Evolutionary conservation across 2,888 invertebrate species (phyloP).

Genomic region (Candidula unifasciata): DNA sequence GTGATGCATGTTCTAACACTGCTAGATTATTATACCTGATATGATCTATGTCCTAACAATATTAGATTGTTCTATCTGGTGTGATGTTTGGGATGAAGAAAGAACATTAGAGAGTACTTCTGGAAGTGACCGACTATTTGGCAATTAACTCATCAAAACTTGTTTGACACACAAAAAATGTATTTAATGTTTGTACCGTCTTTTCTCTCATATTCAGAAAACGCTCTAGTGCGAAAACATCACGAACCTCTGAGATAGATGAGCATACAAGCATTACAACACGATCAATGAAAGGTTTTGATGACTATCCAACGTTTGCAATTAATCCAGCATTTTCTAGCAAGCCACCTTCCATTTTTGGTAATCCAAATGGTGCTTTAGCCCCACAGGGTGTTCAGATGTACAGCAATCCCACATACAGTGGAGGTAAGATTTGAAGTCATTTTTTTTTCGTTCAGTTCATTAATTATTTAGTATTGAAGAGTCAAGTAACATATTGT

Average conservation of each 20-base stretch:
- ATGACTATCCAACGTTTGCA: slow-evolving; percentile 50
- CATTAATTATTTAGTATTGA: background rate
- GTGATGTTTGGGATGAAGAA: no score
- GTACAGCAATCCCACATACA: slow-evolving; percentile 47
- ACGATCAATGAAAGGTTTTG: slow-evolving; percentile 49
- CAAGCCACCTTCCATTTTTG: slow-evolving; percentile 35
- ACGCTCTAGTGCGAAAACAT: background rate
- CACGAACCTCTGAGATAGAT: slow-evolving; percentile 39
- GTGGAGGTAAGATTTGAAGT: slow-evolving; percentile 4
- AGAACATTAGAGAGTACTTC: no score
- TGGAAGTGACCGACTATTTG: no score
- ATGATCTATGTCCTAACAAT: no score
- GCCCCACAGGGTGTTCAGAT: slow-evolving; percentile 41
- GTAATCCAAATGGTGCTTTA: slow-evolving; percentile 22
- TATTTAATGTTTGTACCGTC: background rate
- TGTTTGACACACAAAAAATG: background rate
- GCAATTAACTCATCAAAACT: no score
- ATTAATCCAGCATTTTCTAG: slow-evolving; percentile 45
- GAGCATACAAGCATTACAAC: slow-evolving; percentile 52
- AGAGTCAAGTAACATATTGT: no score
- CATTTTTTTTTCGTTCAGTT: background rate
- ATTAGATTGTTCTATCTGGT: no score
- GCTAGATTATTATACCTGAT: no score
- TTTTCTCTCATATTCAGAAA: background rate
- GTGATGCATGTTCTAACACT: no score